Evolutionary conservation across 2,888 invertebrate species (phyloP).

Genomic region (Pasiphila rectangulata): DNA sequence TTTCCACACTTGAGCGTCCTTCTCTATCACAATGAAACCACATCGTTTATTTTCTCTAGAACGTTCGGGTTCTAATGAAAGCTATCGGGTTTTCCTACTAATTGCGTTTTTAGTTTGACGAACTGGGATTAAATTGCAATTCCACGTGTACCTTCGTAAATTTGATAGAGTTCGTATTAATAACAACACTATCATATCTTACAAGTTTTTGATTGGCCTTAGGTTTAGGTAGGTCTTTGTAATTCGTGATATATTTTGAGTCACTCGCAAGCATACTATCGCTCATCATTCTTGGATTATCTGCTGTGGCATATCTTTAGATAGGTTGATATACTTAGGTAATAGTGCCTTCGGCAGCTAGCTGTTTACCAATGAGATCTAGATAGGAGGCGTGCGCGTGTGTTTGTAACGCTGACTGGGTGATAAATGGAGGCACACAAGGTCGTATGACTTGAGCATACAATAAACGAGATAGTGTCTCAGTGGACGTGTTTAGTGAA

Average conservation of each 20-base stretch:
- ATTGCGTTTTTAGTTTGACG: not conserved
- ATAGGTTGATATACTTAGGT: conserved; percentile 6
- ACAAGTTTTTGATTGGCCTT: not conserved
- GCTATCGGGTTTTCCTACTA: not conserved
- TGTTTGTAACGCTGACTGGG: conserved; percentile 5
- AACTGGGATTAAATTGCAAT: not conserved
- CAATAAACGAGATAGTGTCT: not conserved
- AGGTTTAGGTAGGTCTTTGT: not conserved
- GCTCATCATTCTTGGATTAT: conserved; percentile 14
- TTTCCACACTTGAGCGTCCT: not conserved
- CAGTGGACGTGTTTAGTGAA: no score
- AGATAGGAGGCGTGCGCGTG: conserved; percentile 17
- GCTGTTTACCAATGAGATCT: conserved; percentile 10
- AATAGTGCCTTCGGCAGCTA: not conserved
- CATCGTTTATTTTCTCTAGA: not conserved
- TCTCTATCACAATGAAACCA: conserved; percentile 2
- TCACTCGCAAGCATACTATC: no score
- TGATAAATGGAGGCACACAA: conserved; percentile 7
- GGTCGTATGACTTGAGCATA: conserved; percentile 11
- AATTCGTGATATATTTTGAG: no score
- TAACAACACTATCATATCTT: not conserved
- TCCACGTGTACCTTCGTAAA: not conserved
- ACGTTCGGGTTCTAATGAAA: not conserved
- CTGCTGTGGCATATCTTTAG: conserved; percentile 10
- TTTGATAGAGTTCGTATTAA: not conserved